Evolutionary conservation across 2,113 vertebrate species (phyloP), one percentile per base, ranked within the genome.

Genomic region (Malaclemys terrapin): DNA sequence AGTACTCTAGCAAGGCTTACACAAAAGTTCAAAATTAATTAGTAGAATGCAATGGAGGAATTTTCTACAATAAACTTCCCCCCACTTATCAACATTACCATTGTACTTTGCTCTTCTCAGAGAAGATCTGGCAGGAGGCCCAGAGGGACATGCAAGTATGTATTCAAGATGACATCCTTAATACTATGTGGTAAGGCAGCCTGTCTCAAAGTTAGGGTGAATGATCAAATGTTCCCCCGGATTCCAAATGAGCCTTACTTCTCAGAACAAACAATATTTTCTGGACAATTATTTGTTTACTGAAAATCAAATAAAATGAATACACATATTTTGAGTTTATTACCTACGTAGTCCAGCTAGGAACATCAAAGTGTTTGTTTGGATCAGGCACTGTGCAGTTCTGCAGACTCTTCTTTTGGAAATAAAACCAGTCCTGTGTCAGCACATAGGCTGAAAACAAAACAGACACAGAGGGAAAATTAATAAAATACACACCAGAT

Each of bases 331-430:
- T 12, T 42, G 47, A 69, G 35, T 79, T 65, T 87, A 96, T 96
- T 96, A 95, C 96, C 25, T 98, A 98, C 96, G 93, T 97, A 62
- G 82, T 96, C 94, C 93, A 95, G 92, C 90, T 85, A 96, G 91
- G 89, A 96, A 95, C 96, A 91, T 95, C 96, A 93, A 97, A 97
- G 50, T 3, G 19, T 84, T 22, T 45, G 69, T 54, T 4, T 29
- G 94, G 87, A 91, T 95, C 84, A 96, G 89, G 88, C 89, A 93
- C 89, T 91, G 88, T 42, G 84, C 75, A 96, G 78, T 49, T 93
- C 81, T 93, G 53, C 89, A 82, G 95, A 89, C 35, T 94, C 88
- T 72, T 85, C 90, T 96, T 97, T 88, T 85, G 93, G 90, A 96
- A 95, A 91, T 75, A 96, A 96, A 93, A 42, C 57, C 93, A 87